phyloP scores from a whole-genome alignment of 2,113 vertebrate genomes.

The Mola mola region DNA sequence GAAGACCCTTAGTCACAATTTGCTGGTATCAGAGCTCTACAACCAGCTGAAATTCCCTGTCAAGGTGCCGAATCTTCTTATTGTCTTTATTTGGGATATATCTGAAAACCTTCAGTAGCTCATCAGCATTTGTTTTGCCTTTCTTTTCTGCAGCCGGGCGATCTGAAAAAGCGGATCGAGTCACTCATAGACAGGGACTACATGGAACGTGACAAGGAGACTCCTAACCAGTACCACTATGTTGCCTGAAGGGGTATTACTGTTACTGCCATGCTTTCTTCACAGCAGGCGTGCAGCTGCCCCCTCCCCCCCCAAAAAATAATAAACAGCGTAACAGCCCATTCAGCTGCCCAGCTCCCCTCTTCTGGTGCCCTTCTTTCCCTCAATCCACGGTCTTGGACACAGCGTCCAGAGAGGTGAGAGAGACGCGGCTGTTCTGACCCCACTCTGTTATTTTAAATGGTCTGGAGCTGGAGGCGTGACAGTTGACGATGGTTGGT shows the following conservation, averaged over 20 bases:
- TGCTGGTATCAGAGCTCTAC: slow-evolving; percentile 92
- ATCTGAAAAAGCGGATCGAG: slow-evolving; percentile 97
- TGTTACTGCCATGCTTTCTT: slow-evolving; percentile 48
- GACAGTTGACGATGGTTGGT: slow-evolving; percentile 54
- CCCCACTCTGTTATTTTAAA: slow-evolving; percentile 44
- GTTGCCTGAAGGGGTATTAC: slow-evolving; percentile 86
- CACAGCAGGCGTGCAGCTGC: slow-evolving; percentile 57
- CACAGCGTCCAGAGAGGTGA: not conserved
- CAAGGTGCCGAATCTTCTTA: slow-evolving; percentile 84
- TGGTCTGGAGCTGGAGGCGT: slow-evolving; percentile 47
- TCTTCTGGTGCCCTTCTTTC: slow-evolving; percentile 62
- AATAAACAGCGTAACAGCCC: slow-evolving; percentile 56
- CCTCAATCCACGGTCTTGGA: slow-evolving; percentile 44
- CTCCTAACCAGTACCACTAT: slow-evolving; percentile 96
- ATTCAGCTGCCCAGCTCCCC: slow-evolving; percentile 54
- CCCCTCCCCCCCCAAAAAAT: slow-evolving; percentile 6
- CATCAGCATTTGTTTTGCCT: too few relatives aligned
- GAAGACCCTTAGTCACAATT: slow-evolving; percentile 91
- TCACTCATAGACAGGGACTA: slow-evolving; percentile 98
- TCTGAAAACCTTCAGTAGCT: too few relatives aligned
- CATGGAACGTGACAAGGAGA: slow-evolving; percentile 98
- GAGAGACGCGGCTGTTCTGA: slow-evolving; percentile 48
- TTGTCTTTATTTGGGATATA: too few relatives aligned
- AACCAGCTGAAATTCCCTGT: slow-evolving; percentile 96
- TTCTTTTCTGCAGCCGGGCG: slow-evolving; percentile 85